A percentile compares a stretch with the other conserved stretches of the same genome.
Evolutionary conservation across 2,888 invertebrate genomes (phyloP).

Genomic region (Dorcus parallelipipedus): DNA sequence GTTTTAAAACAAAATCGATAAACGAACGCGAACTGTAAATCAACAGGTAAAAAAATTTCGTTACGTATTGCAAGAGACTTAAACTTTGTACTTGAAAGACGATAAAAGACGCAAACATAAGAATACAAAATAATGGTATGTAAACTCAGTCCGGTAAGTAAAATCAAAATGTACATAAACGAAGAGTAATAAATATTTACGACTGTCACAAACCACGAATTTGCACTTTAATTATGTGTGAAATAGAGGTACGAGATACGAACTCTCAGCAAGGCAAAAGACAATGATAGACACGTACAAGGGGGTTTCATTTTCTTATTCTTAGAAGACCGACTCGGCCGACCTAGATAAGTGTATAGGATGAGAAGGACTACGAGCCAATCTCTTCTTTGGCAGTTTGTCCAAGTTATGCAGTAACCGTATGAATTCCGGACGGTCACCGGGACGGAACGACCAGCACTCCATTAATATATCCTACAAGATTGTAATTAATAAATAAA

Average conservation of each 20-base stretch:
- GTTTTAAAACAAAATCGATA: too few species aligned
- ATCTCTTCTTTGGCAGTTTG: conserved; percentile 89
- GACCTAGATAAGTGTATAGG: conserved; percentile 95
- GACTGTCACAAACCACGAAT: not conserved
- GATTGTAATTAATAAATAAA: not conserved
- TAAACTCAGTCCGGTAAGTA: too few species aligned
- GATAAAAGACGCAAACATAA: too few species aligned
- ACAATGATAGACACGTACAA: not conserved
- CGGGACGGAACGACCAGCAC: conserved; percentile 89
- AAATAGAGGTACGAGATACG: not conserved
- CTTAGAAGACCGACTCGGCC: conserved; percentile 90
- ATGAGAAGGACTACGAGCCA: conserved; percentile 97
- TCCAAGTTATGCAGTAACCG: conserved; percentile 81
- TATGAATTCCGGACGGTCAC: conserved; percentile 88
- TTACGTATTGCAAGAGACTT: too few species aligned
- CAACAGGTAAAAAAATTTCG: too few species aligned
- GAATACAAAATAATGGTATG: too few species aligned
- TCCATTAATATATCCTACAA: conserved; percentile 89
- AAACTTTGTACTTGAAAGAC: too few species aligned
- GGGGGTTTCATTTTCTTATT: not conserved
- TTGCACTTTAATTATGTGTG: not conserved
- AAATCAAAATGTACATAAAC: too few species aligned
- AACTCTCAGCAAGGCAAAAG: not conserved
- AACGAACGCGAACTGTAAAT: too few species aligned
- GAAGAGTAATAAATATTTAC: too few species aligned